These are phyloP conservation scores for Sminthopsis crassicaudata DNA, from an alignment of 2,113 vertebrate genomes.

Conservation along the genomic window DNA sequence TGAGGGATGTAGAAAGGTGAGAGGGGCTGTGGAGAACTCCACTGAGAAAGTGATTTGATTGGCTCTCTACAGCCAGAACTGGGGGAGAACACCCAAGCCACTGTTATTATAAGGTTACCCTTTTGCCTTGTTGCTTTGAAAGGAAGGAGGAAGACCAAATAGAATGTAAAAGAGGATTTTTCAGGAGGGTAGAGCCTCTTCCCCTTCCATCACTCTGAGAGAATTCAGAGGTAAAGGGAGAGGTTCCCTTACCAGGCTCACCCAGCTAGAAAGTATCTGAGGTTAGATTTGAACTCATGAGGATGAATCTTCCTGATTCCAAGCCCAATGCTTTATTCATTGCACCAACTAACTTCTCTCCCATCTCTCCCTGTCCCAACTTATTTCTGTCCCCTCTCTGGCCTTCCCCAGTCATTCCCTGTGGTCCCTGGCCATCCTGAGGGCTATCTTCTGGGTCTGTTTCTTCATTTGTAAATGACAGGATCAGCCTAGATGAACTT, in stretches of 20 bases:
- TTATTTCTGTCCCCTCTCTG: neutral
- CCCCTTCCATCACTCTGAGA: too few relatives aligned
- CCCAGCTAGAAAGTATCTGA: neutral
- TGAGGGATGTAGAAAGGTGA: too few relatives aligned
- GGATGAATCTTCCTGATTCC: neutral
- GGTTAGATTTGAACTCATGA: neutral
- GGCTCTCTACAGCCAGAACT: too few relatives aligned
- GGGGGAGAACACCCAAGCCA: too few relatives aligned
- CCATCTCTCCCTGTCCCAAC: neutral
- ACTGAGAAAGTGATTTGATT: too few relatives aligned
- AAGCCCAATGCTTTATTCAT: neutral
- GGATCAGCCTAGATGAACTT: neutral
- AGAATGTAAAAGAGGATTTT: too few relatives aligned
- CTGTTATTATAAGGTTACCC: too few relatives aligned
- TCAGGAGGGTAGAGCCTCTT: too few relatives aligned
- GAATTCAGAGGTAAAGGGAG: too few relatives aligned
- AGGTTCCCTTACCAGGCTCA: neutral
- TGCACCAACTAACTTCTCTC: neutral
- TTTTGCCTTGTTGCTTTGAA: too few relatives aligned
- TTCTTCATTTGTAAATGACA: neutral
- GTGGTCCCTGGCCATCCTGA: neutral
- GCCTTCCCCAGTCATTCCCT: neutral
- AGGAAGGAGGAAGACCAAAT: too few relatives aligned
- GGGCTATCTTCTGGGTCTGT: neutral
- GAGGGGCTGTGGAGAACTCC: too few relatives aligned